phyloP scores from a whole-genome alignment of 2,888 invertebrate genomes.

The Watsonalla binaria region DNA sequence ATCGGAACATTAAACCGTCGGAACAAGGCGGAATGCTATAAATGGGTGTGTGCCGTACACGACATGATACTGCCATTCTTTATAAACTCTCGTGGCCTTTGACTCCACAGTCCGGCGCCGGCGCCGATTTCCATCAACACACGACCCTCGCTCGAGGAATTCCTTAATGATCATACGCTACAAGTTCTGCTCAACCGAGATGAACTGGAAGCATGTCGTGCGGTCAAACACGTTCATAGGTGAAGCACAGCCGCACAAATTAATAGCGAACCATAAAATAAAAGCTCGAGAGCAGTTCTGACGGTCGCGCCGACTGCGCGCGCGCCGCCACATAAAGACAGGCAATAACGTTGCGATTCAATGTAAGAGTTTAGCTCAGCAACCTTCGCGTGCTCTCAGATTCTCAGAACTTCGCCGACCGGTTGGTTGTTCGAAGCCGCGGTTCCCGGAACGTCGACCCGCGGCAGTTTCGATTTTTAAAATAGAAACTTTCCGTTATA shows the following conservation, averaged over 20 bases:
- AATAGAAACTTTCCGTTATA: conserved; percentile 67
- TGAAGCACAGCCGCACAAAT: conserved; percentile 12
- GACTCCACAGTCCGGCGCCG: conserved; percentile 25
- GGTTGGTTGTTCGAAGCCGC: conserved; percentile 32
- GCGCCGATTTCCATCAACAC: conserved; percentile 34
- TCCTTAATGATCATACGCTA: conserved; percentile 37
- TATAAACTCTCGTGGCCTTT: conserved; percentile 24
- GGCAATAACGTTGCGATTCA: conserved; percentile 57
- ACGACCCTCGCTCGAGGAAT: conserved; percentile 27
- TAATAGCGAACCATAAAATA: conserved; percentile 40
- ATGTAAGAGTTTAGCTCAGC: conserved; percentile 54
- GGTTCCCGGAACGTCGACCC: conserved; percentile 57
- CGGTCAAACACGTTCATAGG: conserved; percentile 17
- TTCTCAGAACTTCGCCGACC: conserved; percentile 62
- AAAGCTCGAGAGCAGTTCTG: conserved; percentile 33
- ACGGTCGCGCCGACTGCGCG: conserved; percentile 18
- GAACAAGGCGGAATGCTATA: conserved; percentile 6
- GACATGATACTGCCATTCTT: conserved; percentile 8
- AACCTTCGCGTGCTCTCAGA: conserved; percentile 68
- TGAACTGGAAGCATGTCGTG: not conserved
- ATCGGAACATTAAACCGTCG: conserved; percentile 1
- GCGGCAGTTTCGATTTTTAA: conserved; percentile 64
- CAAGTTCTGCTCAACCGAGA: conserved; percentile 18
- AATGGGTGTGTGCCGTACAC: conserved; percentile 6
- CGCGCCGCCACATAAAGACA: conserved; percentile 28